phyloP scores from a whole-genome alignment of 2,888 invertebrate genomes.

The Volucella bombylans region DNA sequence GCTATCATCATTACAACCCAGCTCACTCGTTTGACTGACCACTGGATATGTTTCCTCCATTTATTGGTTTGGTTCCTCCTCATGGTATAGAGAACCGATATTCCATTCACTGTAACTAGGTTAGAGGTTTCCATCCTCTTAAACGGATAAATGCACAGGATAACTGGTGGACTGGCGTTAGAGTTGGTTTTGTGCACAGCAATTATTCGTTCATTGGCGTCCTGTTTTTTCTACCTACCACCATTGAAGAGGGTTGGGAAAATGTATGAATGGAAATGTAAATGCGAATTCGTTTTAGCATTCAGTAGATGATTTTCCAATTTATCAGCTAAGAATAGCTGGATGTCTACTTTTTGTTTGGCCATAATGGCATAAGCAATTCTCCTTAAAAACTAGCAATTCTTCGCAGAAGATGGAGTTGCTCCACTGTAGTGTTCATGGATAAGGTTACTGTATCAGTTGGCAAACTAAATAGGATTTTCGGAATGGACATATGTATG shows the following conservation, averaged over 20 bases:
- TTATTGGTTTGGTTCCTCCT: constrained; percentile 28
- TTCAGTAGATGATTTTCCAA: constrained; percentile 41
- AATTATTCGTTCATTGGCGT: background rate
- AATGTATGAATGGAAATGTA: constrained; percentile 38
- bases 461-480: too few species aligned
- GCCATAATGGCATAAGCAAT: constrained; percentile 11
- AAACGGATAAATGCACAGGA: constrained; percentile 3
- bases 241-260: constrained; percentile 15
- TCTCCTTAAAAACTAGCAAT: background rate
- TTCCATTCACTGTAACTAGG: constrained; percentile 50
- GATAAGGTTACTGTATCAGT: too few species aligned
- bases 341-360: background rate
- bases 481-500: too few species aligned
- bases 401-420: background rate
- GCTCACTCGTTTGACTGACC: constrained; percentile 40
- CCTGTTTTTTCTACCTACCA: background rate
- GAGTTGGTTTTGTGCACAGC: constrained; percentile 1
- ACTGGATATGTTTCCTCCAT: constrained; percentile 22
- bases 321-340: constrained; percentile 9
- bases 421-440: too few species aligned
- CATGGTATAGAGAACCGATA: constrained; percentile 37
- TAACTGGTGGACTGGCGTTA: background rate
- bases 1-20: constrained; percentile 46
- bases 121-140: constrained; percentile 27
- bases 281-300: constrained; percentile 28